Conservation (phyloP, 2,888 invertebrate genomes). For the Meganola albula region DNA sequence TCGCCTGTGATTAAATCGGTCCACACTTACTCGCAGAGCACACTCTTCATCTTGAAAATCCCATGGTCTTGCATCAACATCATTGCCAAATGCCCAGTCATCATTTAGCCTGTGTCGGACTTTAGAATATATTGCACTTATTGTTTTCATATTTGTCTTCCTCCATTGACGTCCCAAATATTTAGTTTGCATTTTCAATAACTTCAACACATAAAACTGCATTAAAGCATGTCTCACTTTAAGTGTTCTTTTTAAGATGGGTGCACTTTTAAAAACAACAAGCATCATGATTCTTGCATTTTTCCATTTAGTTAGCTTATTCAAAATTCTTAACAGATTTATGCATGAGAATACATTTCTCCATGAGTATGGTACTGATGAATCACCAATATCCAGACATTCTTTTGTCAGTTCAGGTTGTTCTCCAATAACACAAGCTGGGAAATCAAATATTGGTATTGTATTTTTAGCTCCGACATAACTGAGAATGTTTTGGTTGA, state of each 20-base stretch:
- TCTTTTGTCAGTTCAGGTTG: conserved; percentile 95
- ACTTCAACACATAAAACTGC: conserved; percentile 97
- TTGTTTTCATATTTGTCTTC: conserved; percentile 99
- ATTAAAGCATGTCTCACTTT: conserved; percentile 97
- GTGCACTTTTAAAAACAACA: conserved; percentile 99
- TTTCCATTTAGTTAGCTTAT: conserved; percentile 99
- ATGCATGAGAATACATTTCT: conserved; percentile 98
- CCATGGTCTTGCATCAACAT: conserved; percentile 98
- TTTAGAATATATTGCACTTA: conserved; percentile 99
- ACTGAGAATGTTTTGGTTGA: conserved; percentile 97
- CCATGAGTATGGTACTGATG: conserved; percentile 93
- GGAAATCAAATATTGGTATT: conserved; percentile 96
- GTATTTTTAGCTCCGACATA: conserved; percentile 97
- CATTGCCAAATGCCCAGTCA: conserved; percentile 99
- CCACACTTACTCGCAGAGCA: conserved; percentile 93
- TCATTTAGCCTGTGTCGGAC: conserved; percentile 97
- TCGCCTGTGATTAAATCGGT: conserved; percentile 95
- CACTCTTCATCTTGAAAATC: conserved; percentile 99
- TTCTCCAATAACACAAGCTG: conserved; percentile 96
- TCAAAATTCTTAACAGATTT: conserved; percentile 95
- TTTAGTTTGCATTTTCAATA: conserved; percentile 99
- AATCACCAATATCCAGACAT: conserved; percentile 90
- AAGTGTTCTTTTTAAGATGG: conserved; percentile 96
- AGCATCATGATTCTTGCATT: conserved; percentile 99
- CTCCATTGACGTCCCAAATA: conserved; percentile 99